Percentiles rank a stretch among this genome's conserved stretches.
Conservation (phyloP, 2,888 invertebrate species). For the Nasonia oneida region DNA sequence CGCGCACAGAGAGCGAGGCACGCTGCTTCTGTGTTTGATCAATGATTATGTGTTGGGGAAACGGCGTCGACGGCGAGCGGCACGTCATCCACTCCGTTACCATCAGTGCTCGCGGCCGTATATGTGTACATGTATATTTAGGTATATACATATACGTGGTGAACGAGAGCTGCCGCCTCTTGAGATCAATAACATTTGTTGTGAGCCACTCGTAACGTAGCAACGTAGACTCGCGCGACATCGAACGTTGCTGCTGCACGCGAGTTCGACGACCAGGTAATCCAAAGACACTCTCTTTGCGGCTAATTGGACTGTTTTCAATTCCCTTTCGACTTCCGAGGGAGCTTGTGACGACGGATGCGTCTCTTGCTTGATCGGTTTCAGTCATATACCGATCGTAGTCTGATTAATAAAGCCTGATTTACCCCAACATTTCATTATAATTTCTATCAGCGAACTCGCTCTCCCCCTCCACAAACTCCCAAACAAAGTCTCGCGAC, state of each 20-base stretch:
- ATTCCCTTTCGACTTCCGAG: background rate
- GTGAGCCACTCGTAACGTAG: constrained; percentile 73
- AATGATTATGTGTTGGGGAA: constrained; percentile 40
- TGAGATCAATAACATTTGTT: constrained; percentile 75
- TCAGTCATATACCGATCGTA: background rate
- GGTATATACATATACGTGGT: background rate
- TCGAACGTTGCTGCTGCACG: background rate
- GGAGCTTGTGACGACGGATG: too few species aligned
- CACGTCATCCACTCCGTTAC: constrained; percentile 27
- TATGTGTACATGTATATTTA: background rate
- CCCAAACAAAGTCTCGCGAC: background rate
- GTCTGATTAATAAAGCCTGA: too few species aligned
- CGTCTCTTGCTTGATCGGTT: background rate
- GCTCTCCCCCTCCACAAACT: too few species aligned
- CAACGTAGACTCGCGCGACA: constrained; percentile 63
- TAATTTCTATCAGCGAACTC: background rate
- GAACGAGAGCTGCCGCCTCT: constrained; percentile 9
- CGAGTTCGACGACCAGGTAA: constrained; percentile 60
- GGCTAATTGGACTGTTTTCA: constrained; percentile 41
- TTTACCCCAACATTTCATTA: background rate
- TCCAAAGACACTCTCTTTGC: constrained; percentile 38
- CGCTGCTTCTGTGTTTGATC: constrained; percentile 44
- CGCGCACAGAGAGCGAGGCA: too few species aligned
- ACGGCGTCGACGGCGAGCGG: background rate
- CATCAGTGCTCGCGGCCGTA: background rate